Base-by-base conservation (phyloP, 2,797 vertebrate species). In the Schizopygopsis malacanthus region DNA sequence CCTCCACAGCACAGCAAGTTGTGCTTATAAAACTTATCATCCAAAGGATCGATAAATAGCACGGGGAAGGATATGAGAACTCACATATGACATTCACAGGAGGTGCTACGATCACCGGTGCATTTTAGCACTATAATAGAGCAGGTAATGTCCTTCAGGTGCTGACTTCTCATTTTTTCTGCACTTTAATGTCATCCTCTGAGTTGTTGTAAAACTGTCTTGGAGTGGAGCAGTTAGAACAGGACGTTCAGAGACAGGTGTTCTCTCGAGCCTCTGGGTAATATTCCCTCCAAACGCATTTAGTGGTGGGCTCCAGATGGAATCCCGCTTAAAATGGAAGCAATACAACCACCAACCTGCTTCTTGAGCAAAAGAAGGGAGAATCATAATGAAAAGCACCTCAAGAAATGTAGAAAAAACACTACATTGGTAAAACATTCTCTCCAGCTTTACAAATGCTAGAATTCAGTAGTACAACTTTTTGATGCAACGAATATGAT, bases 31-130 rank as follows among this genome's bases (percentile, higher is more conserved):
- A 88, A 85, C 52, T 28, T 39, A 69, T 56, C 75, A 70, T 86
- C 87, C 10, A 25, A 70, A 81, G 41, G 87, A 63, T 81, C 63
- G 76, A 88, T 88, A 88, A 88, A 88, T 75, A 81, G 75, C 77
- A 71, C 39, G 25, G 10, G 85, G 43, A 85, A 80, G 56, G 70
- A 65, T 83, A 75, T 33, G 77, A 83, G 87, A 83, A 33, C 85
- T 81, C 78, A 25, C 70, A 75, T 75, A 54, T 84, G 85, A 85
- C 70, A 81, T 75, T 88, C 84, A 84, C 71, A 85, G 13, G 69
- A 37, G 63, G 77, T 25, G 75, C 76, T 47, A 39, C 80, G 63
- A 85, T 88, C 80, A 82, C 80, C 54, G 22, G 22, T 86, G 73
- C 85, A 47, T 84, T 86, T 81, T 81, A 86, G 82, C 61, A 81